Base-by-base conservation (phyloP, 2,113 vertebrate genomes). In the Cinclus cinclus region DNA sequence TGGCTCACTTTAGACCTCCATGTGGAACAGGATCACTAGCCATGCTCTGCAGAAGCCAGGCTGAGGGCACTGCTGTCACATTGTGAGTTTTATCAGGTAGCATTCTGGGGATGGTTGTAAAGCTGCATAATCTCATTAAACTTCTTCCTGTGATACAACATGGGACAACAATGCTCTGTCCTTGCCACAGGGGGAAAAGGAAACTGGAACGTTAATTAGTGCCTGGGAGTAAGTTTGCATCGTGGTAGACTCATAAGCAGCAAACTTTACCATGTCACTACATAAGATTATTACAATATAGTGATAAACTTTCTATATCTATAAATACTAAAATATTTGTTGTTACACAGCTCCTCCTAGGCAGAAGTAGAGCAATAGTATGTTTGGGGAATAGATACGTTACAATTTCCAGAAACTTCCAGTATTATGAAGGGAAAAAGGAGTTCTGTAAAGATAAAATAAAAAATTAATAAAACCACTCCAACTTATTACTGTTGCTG, bases 11-110 rank as follows among this genome's bases (percentile, higher is more conserved):
- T 3, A 28, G 60, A 70, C 23, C 12, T 55, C 30, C 35, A 21
- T 0, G 0, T 46, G 56, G 33, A 37, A 13, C 7, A 58, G 37
- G 41, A n/a, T 24, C 2, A 1, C 17, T 3, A 16, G 31, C 21
- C 63, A 6, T 56, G n/a, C 19, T n/a, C 16, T 73, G 37, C 9
- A 27, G 76, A 41, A 75, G n/a, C 63, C 76, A 83, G 41, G 47
- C 37, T n/a, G 55, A 80, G 20, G 28, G 3, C 55, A 25, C 46
- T 53, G 50, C 56, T 86, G 22, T 15, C 62, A 41, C n/a, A 39
- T 28, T 44, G 46, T 69, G n/a, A 67, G 31, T 70, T 69, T 59
- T 74, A 30, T 63, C 47, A 42, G 24, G 23, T 2, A 42, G 20
- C 16, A 46, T 46, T 95, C 83, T 78, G 15, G 39, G 62, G 56